Percentiles rank a stretch among this genome's conserved stretches.
phyloP scores from a whole-genome alignment of 1,140 invertebrate species.

The Mycetomoellerius zeteki region DNA sequence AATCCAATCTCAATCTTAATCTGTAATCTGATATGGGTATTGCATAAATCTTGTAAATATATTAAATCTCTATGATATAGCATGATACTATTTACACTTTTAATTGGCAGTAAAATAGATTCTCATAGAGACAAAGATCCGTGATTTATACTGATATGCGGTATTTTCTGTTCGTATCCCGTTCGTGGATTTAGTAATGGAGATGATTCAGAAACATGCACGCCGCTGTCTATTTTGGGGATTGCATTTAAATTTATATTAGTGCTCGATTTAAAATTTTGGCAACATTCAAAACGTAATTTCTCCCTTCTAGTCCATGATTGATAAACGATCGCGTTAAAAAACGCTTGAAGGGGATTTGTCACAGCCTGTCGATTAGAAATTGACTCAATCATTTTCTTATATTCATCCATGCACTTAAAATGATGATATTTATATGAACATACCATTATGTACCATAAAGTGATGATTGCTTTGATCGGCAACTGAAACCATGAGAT shows the following conservation, averaged over 20 bases:
- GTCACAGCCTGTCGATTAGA: conserved; percentile 89
- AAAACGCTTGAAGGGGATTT: conserved; percentile 94
- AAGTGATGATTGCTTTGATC: conserved; percentile 89
- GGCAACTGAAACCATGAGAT: conserved; percentile 92
- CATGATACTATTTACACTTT: conserved; percentile 24
- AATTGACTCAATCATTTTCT: neutral
- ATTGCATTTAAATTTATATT: conserved; percentile 46
- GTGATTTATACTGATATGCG: conserved; percentile 83
- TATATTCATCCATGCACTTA: neutral
- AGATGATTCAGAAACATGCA: conserved; percentile 79
- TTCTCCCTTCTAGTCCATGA: conserved; percentile 88
- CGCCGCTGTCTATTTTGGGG: neutral
- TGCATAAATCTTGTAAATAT: no score
- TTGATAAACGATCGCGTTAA: conserved; percentile 93
- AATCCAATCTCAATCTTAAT: no score
- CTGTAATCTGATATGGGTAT: no score
- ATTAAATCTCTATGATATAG: neutral
- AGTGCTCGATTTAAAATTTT: conserved; percentile 71
- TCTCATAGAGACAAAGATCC: conserved; percentile 83
- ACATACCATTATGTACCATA: conserved; percentile 94
- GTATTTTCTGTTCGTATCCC: conserved; percentile 75
- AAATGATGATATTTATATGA: neutral
- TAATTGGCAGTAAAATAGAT: conserved; percentile 39
- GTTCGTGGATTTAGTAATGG: conserved; percentile 77
- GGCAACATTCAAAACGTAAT: conserved; percentile 82